Conservation (phyloP, 2,113 vertebrate species). For the Microtus richardsoni region DNA sequence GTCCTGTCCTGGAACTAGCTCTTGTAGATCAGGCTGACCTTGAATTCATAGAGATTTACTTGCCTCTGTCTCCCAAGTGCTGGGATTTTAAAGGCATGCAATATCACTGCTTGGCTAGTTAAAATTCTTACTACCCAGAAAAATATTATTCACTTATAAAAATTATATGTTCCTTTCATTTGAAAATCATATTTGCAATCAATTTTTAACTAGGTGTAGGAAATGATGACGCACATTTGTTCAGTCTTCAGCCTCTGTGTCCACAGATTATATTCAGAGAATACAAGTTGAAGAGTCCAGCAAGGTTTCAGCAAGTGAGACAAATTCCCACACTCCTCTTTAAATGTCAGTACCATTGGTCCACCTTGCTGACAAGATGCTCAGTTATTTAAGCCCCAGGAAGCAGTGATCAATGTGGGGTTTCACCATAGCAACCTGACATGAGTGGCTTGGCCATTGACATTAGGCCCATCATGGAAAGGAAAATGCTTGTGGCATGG, state of each 20-base stretch:
- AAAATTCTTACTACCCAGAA: not conserved
- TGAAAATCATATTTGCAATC: not conserved
- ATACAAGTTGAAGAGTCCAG: not conserved
- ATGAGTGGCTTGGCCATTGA: not conserved
- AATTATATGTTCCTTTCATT: conserved; percentile 7
- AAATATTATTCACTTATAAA: not conserved
- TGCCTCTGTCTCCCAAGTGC: too few relatives aligned
- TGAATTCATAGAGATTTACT: too few relatives aligned
- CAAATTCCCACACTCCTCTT: not conserved
- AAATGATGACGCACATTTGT: not conserved
- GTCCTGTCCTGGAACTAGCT: too few relatives aligned
- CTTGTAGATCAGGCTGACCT: too few relatives aligned
- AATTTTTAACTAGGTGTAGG: not conserved
- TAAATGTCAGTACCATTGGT: not conserved
- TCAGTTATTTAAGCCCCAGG: not conserved
- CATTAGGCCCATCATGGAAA: not conserved
- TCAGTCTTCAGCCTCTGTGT: not conserved
- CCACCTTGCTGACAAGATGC: not conserved
- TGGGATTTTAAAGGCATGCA: too few relatives aligned
- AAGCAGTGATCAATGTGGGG: not conserved
- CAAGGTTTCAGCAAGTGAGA: not conserved
- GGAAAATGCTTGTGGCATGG: not conserved
- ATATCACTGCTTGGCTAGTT: too few relatives aligned
- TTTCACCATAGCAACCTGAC: not conserved
- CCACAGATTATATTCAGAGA: not conserved